Evolutionary conservation across 2,797 vertebrate species (phyloP), one percentile per base, ranked within the genome.

Genomic region (Silurus aristotelis): DNA sequence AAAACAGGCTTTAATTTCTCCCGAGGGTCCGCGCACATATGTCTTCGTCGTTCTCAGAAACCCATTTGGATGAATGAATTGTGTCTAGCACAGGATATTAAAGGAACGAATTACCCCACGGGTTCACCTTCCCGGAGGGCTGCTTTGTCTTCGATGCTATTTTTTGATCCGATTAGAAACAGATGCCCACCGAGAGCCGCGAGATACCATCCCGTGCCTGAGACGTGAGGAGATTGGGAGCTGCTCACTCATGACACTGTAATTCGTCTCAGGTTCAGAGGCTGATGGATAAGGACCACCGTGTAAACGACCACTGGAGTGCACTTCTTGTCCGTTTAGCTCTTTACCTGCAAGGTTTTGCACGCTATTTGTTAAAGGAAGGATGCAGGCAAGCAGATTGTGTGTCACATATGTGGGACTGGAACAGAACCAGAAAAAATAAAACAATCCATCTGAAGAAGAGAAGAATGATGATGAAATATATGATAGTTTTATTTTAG

Each of bases 241-340:
- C 83, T 77, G 63, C 67, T 7, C 82, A 82, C 67, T 10, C 82
- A 84, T 86, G 86, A 89, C 87, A 85, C 83, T 56, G 68, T 88
- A 88, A 88, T 89, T 83, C 63, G 83, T 88, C 86, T 87, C 68
- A 58, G 64, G 84, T 86, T 89, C 81, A 72, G 67, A 90, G 87
- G 88, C 79, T 84, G 87, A 89, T 86, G 85, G 87, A 90, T 83
- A 84, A 77, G 81, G 90, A 89, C 87, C 88, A 88, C 84, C 63
- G 22, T 82, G 83, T 86, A 84, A 56, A 76, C 56, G 73, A 12
- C 63, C 80, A 72, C 70, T 61, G 80, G 72, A 67, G 67, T 64
- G 83, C 80, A 68, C 67, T 72, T 55, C 85, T 81, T 14, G 43
- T 84, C 73, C 52, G 15, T 80, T 80, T 87, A 56, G 61, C 43